Evolutionary conservation across 2,888 invertebrate species (phyloP).

Genomic region (Dicroscelio sp.): DNA sequence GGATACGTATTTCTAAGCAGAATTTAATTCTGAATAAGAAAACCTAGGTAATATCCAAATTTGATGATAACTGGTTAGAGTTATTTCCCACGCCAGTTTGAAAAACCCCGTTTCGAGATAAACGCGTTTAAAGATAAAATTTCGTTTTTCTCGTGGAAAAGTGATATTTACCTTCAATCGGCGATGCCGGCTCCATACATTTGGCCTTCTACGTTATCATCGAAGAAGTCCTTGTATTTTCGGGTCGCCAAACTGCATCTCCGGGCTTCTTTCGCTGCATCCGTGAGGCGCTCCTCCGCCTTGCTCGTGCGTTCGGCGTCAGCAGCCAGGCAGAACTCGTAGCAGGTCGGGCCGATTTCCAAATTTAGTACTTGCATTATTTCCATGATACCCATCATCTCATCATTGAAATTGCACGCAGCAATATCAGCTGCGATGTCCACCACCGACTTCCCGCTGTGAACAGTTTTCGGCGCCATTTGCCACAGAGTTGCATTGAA

Average conservation of each 20-base stretch:
- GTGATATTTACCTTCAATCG: conserved; percentile 56
- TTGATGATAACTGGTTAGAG: conserved; percentile 8
- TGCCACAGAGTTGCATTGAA: conserved; percentile 65
- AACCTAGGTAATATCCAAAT: conserved; percentile 12
- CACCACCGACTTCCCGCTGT: conserved; percentile 49
- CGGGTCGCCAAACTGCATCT: conserved; percentile 15
- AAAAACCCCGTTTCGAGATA: conserved; percentile 47
- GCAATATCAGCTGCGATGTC: conserved; percentile 62
- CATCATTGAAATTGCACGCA: conserved; percentile 63
- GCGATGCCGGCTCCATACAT: conserved; percentile 69
- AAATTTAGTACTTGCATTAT: conserved; percentile 58
- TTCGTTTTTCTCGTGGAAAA: conserved; percentile 32
- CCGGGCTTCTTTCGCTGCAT: conserved; percentile 43
- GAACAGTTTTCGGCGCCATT: conserved; percentile 61
- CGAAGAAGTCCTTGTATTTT: conserved; percentile 39
- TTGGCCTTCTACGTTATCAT: conserved; percentile 49
- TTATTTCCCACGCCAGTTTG: conserved; percentile 38
- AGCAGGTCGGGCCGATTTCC: conserved; percentile 58
- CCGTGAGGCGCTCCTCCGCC: conserved; percentile 22
- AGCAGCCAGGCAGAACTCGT: conserved; percentile 51
- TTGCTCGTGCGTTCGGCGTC: conserved; percentile 33
- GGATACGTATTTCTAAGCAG: conserved; percentile 33
- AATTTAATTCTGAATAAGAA: conserved; percentile 29
- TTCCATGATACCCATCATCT: conserved; percentile 40
- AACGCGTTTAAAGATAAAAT: conserved; percentile 43